Evolutionary conservation across 1,140 invertebrate species (phyloP).

Genomic region (Lucilia sericata): DNA sequence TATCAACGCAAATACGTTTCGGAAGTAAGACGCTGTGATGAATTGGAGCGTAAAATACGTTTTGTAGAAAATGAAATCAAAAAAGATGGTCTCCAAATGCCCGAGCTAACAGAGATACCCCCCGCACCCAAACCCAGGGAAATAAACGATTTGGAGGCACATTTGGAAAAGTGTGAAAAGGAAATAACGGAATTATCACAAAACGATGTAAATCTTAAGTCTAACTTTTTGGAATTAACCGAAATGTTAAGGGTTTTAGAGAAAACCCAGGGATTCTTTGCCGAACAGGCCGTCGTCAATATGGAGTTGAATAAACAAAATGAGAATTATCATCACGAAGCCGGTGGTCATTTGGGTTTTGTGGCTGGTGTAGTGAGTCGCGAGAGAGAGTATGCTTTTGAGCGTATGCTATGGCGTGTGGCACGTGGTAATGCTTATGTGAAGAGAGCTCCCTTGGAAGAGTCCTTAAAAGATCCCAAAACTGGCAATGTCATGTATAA

Average conservation of each 20-base stretch:
- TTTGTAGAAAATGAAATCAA: conserved; percentile 95
- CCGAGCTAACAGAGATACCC: conserved; percentile 90
- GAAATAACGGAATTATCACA: conserved; percentile 93
- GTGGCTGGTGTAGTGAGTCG: conserved; percentile 75
- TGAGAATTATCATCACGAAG: not conserved
- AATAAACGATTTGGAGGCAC: conserved; percentile 88
- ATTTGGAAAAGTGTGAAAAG: conserved; percentile 92
- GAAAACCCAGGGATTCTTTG: conserved; percentile 81
- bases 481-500: conserved; percentile 68
- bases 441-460: conserved; percentile 71
- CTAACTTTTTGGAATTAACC: conserved; percentile 93
- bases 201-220: conserved; percentile 93
- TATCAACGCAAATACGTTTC: conserved; percentile 96
- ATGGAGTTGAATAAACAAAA: conserved; percentile 67
- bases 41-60: conserved; percentile 93
- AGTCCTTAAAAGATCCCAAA: conserved; percentile 65
- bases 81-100: conserved; percentile 84
- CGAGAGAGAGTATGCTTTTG: conserved; percentile 81
- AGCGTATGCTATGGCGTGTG: conserved; percentile 86
- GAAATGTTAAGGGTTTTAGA: conserved; percentile 93
- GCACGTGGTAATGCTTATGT: conserved; percentile 76
- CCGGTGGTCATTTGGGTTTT: conserved; percentile 74
- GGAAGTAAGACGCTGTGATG: conserved; percentile 92
- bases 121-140: conserved; percentile 97
- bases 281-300: conserved; percentile 59